These are phyloP conservation scores for Lacanobia wlatinum DNA, from an alignment of 2,888 invertebrate genomes.

Conservation along the genomic window DNA sequence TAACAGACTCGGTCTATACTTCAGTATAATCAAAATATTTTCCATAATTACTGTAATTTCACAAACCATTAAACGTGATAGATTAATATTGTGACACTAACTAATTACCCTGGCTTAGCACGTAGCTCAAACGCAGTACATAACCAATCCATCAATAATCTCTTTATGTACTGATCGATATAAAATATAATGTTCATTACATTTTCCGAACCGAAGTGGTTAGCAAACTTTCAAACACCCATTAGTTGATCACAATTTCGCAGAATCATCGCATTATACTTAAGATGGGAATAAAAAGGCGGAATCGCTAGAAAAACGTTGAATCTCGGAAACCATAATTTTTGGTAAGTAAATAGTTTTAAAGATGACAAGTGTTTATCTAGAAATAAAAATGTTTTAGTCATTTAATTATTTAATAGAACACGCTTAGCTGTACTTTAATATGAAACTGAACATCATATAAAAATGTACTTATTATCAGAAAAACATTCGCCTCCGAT, in stretches of 20 bases:
- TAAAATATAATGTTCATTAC: constrained; percentile 29
- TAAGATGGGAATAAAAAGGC: not conserved
- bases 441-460: too few relatives aligned
- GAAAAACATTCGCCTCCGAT: too few relatives aligned
- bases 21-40: not conserved
- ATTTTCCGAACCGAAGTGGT: constrained; percentile 30
- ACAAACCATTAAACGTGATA: constrained; percentile 14
- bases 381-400: too few relatives aligned
- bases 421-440: too few relatives aligned
- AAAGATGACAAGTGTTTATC: too few relatives aligned
- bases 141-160: constrained; percentile 42
- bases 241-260: constrained; percentile 61
- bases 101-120: constrained; percentile 30
- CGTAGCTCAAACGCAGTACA: constrained; percentile 5
- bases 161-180: constrained; percentile 28
- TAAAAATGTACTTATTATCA: too few relatives aligned
- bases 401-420: too few relatives aligned
- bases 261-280: constrained; percentile 55
- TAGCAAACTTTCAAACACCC: constrained; percentile 48
- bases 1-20: too few relatives aligned
- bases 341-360: not conserved
- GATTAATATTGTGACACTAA: constrained; percentile 24
- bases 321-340: not conserved
- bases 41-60: not conserved
- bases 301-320: not conserved